These are phyloP conservation scores for Tiliqua scincoides DNA, from an alignment of 2,113 vertebrate genomes.

Conservation along the genomic window DNA sequence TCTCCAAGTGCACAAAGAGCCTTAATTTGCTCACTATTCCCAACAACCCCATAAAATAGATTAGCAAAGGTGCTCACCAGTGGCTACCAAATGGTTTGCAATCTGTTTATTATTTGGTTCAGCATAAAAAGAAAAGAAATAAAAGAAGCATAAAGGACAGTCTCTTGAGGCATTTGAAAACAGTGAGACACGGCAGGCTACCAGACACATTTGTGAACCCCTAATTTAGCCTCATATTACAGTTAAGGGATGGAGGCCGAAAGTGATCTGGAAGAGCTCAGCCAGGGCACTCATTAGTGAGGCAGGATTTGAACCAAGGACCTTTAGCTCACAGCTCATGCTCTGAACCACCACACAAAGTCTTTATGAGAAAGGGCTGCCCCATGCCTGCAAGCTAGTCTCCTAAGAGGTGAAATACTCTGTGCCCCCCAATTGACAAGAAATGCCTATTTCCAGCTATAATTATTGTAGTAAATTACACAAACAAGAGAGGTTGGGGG, in stretches of 20 bases:
- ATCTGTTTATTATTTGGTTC: not conserved
- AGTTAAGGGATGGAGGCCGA: not conserved
- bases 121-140: not conserved
- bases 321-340: constrained; percentile 1
- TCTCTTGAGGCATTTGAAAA: not conserved
- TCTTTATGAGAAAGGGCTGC: not conserved
- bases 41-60: not conserved
- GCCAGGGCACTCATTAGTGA: not conserved
- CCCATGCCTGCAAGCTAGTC: not conserved
- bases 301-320: not conserved
- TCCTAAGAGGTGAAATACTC: not conserved
- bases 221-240: not conserved
- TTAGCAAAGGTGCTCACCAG: not conserved
- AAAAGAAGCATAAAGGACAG: no score
- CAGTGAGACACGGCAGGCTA: not conserved
- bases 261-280: not conserved
- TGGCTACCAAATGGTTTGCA: not conserved
- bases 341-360: not conserved
- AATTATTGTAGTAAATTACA: not conserved
- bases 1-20: not conserved
- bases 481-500: not conserved
- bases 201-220: not conserved
- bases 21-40: no score
- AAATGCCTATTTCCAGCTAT: not conserved
- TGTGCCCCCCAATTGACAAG: not conserved